Conservation (phyloP, 2,888 invertebrate species). For the Elysia crispata region DNA sequence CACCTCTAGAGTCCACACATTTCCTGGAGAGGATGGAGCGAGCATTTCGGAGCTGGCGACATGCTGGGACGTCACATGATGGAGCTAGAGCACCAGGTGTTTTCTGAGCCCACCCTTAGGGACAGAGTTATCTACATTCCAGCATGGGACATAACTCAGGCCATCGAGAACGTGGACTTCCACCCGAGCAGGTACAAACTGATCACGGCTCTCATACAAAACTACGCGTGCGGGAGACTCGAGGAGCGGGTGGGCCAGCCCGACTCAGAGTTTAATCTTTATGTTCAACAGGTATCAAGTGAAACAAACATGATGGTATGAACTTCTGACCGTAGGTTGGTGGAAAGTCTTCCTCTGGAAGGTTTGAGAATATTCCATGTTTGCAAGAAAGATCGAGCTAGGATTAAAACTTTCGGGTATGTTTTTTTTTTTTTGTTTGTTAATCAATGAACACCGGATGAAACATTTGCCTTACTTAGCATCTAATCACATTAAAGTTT, state of each 20-base stretch:
- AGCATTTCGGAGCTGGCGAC: constrained; percentile 31
- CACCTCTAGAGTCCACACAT: constrained; percentile 31
- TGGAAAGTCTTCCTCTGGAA: no score
- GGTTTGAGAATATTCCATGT: no score
- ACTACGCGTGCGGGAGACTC: constrained; percentile 23
- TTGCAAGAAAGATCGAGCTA: no score
- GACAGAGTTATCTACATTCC: constrained; percentile 18
- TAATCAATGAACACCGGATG: no score
- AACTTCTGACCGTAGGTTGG: no score
- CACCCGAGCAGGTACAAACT: background rate
- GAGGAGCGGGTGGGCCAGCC: background rate
- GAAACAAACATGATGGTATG: no score
- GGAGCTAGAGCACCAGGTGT: constrained; percentile 17
- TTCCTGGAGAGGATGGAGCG: constrained; percentile 18
- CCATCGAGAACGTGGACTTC: background rate
- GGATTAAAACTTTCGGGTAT: no score
- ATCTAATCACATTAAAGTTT: no score
- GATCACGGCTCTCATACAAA: background rate
- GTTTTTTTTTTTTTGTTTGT: no score
- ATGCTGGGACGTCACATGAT: constrained; percentile 30
- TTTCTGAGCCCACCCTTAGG: constrained; percentile 3
- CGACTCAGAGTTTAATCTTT: no score
- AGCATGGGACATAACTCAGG: constrained; percentile 35
- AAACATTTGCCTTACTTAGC: no score
- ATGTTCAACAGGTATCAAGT: no score